Base-by-base conservation (phyloP, 2,113 vertebrate genomes). In the Paedocypris sp. region DNA sequence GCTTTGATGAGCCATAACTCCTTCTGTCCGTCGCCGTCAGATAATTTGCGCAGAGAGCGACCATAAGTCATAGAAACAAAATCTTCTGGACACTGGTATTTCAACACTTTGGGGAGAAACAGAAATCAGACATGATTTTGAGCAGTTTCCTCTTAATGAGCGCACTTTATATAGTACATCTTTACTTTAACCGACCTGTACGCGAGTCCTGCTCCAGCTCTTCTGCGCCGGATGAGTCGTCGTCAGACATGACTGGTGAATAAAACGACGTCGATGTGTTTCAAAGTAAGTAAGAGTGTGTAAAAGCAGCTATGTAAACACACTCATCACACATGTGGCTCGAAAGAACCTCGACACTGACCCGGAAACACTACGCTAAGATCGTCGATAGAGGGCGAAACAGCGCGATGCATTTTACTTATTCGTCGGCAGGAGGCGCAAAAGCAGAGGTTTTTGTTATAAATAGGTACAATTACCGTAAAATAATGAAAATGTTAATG, bases 1-100 rank as follows among this genome's bases (percentile, higher is more conserved):
- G 85, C 75, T 77, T 86, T 86, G 29, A 87, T 82, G 38, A 87
- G 81, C 83, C 85, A 87, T 18, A 86, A 56, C 60, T 87, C 83
- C 0, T 78, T 58, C 3, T 29, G 47, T 11, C 51, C 62, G 49
- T 63, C 72, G 42, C 79, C 33, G 1, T 33, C 69, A 16, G 52
- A 46, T 0, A 74, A 39, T 0, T 71, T 70, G 62, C 67, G 69
- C 42, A 64, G 43, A 68, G 78, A 80, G n/a, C 82, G 70, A 9
- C 58, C 70, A 15, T 80, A 77, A 60, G 63, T 3, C 51, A 80
- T 70, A 13, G 77, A 20, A 64, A 78, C 73, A 65, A 86, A 86
- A 47, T 85, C 85, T 3, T 64, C 58, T 23, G 86, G 83, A 70
- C 82, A 82, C 64, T 80, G 45, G 69, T 72, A 84, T 53, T 5